Percentiles rank a stretch among this genome's conserved stretches.
Evolutionary conservation across 2,113 vertebrate genomes (phyloP).

Genomic region (Cervus canadensis): DNA sequence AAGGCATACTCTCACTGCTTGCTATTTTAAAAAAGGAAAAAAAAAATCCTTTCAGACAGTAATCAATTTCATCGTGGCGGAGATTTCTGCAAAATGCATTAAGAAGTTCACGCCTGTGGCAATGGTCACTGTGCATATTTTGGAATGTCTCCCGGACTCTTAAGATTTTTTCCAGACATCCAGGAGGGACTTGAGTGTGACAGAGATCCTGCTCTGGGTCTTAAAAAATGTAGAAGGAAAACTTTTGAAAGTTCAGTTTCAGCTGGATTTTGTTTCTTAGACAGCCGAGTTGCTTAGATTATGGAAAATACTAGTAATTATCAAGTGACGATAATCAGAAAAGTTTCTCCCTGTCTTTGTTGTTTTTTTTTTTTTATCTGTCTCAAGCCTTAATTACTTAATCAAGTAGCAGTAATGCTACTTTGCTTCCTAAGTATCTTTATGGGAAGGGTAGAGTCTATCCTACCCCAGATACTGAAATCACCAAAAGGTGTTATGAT

Average conservation of each 20-base stretch:
- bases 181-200: conserved; percentile 74
- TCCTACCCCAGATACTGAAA: neutral
- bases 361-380: neutral
- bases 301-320: conserved; percentile 68
- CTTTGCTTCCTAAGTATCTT: neutral
- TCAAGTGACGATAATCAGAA: neutral
- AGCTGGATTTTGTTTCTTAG: conserved; percentile 67
- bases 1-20: conserved; percentile 61
- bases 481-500: neutral
- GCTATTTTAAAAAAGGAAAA: conserved; percentile 71
- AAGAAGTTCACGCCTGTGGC: conserved; percentile 81
- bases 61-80: conserved; percentile 74
- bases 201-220: conserved; percentile 73
- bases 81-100: conserved; percentile 84
- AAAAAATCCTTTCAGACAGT: conserved; percentile 76
- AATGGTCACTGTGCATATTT: conserved; percentile 77
- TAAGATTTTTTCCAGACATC: conserved; percentile 84
- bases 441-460: neutral
- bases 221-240: conserved; percentile 65
- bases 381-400: neutral
- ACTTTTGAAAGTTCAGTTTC: conserved; percentile 71
- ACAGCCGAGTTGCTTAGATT: conserved; percentile 56
- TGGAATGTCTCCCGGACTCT: conserved; percentile 80
- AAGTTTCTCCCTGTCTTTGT: neutral
- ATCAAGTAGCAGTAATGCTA: neutral